A percentile compares a stretch with the other conserved stretches of the same genome.
phyloP scores from a whole-genome alignment of 92 coral and sea anemone genomes.

The Ricordea florida region DNA sequence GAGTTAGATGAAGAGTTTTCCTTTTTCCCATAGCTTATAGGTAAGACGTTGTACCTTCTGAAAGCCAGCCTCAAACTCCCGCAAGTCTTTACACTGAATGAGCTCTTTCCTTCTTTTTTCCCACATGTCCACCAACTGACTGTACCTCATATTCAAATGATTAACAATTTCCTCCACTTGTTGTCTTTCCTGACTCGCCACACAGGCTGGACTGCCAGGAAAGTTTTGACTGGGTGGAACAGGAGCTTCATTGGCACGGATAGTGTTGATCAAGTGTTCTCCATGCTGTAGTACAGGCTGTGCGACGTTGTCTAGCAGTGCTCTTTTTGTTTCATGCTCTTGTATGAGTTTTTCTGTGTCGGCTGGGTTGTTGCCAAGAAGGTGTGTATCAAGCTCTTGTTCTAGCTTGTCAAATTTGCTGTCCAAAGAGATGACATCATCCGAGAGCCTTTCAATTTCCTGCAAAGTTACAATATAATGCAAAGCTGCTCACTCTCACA shows the following conservation, averaged over 20 bases:
- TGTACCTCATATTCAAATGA: slow-evolving; percentile 49
- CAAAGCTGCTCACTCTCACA: background rate
- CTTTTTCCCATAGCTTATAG: background rate
- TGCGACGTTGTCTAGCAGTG: slow-evolving; percentile 53
- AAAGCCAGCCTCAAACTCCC: slow-evolving; percentile 85
- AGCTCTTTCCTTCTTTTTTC: slow-evolving; percentile 78
- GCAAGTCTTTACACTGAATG: slow-evolving; percentile 72
- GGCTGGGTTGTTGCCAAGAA: slow-evolving; percentile 44
- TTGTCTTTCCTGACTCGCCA: slow-evolving; percentile 69
- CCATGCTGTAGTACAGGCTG: slow-evolving; percentile 74
- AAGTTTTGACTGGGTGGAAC: slow-evolving; percentile 65
- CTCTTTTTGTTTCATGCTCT: slow-evolving; percentile 67
- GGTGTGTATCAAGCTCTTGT: slow-evolving; percentile 71
- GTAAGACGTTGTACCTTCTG: slow-evolving; percentile 64
- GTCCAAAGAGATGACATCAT: slow-evolving; percentile 50
- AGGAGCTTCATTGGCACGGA: slow-evolving; percentile 71
- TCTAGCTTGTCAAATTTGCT: slow-evolving; percentile 60
- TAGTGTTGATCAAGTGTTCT: slow-evolving; percentile 57
- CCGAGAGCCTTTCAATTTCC: slow-evolving; percentile 66
- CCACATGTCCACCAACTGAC: slow-evolving; percentile 75
- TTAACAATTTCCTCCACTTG: slow-evolving; percentile 51
- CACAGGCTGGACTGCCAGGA: slow-evolving; percentile 43
- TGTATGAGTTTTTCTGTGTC: slow-evolving; percentile 70
- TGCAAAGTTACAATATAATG: background rate
- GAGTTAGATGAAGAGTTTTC: background rate